These are phyloP conservation scores for Tragelaphus scriptus DNA, from an alignment of 2,113 vertebrate genomes.

Conservation along the genomic window DNA sequence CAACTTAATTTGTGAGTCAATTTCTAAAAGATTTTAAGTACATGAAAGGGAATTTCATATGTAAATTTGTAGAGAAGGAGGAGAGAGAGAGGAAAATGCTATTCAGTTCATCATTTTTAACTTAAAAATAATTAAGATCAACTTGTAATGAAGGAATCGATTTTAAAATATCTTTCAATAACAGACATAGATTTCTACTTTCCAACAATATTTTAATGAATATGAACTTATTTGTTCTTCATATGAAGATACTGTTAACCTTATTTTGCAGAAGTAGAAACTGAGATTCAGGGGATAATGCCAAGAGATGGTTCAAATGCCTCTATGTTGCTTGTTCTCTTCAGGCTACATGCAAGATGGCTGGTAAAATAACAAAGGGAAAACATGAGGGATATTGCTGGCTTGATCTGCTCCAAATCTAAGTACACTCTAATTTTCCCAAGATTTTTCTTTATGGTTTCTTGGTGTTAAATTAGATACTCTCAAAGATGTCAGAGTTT, in stretches of 20 bases:
- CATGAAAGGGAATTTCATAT: background rate
- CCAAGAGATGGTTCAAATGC: background rate
- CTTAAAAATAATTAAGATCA: background rate
- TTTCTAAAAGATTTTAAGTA: constrained; percentile 5
- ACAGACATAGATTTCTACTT: background rate
- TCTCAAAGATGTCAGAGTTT: background rate
- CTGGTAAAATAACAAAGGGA: background rate
- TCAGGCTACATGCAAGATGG: background rate
- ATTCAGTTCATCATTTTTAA: background rate
- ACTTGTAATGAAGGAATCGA: background rate
- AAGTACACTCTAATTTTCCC: background rate
- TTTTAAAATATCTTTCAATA: background rate
- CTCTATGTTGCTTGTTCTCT: background rate
- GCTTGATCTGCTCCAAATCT: background rate
- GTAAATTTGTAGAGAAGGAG: background rate
- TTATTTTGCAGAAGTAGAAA: background rate
- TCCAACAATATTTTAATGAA: background rate
- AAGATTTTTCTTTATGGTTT: background rate
- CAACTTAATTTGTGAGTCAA: constrained; percentile 8
- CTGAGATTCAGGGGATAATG: background rate
- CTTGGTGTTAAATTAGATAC: background rate
- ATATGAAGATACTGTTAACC: background rate
- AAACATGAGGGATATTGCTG: background rate
- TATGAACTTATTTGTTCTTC: background rate
- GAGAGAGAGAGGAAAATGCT: background rate